These are phyloP conservation scores for Pocillopora meandrina DNA, from an alignment of 92 coral and sea anemone genomes.

Conservation along the genomic window DNA sequence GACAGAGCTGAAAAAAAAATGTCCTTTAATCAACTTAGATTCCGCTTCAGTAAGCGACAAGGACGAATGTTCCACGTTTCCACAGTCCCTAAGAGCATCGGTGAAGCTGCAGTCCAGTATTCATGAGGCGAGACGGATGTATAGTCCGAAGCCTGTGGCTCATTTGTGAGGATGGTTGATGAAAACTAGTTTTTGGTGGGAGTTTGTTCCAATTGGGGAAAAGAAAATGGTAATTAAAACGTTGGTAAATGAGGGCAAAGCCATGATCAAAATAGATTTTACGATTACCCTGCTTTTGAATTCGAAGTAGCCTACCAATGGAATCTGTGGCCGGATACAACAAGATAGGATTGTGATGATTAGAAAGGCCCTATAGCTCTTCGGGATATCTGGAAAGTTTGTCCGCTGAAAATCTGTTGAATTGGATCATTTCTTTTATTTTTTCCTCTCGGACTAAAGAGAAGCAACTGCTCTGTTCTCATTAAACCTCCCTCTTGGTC, in stretches of 20 bases:
- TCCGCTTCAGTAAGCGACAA: too few species aligned
- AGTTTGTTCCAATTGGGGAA: neutral
- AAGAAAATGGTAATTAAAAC: neutral
- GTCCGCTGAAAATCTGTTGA: neutral
- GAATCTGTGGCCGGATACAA: too few species aligned
- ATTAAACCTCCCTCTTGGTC: too few species aligned
- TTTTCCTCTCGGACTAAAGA: too few species aligned
- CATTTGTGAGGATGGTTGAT: neutral
- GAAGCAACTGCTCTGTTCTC: too few species aligned
- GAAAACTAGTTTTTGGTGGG: neutral
- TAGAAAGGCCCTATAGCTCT: neutral
- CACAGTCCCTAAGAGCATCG: too few species aligned
- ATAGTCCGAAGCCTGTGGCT: neutral
- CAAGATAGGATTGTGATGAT: neutral
- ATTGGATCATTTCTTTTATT: too few species aligned
- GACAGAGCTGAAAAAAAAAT: neutral
- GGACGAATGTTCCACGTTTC: too few species aligned
- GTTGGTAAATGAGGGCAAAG: conserved; percentile 3
- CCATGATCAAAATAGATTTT: too few species aligned
- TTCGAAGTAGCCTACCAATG: neutral
- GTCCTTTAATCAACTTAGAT: neutral
- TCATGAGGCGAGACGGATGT: neutral
- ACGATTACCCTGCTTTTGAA: neutral
- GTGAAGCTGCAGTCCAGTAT: too few species aligned
- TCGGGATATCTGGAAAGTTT: neutral